Conservation (phyloP, 2,797 vertebrate species). For the Picus viridis region DNA sequence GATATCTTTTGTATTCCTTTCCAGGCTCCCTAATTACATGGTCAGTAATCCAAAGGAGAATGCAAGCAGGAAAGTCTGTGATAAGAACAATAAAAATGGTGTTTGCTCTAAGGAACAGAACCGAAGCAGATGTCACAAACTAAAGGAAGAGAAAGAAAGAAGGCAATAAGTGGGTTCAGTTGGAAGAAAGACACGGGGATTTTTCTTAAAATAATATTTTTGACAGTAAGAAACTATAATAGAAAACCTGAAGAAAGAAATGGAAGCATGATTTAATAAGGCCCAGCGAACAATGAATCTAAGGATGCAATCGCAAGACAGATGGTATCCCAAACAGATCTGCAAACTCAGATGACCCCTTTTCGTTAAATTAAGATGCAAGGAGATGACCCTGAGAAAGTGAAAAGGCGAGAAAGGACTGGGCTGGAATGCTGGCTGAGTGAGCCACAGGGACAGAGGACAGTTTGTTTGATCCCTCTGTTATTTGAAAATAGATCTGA, state of each 20-base stretch:
- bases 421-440: conserved; percentile 19
- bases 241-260: neutral
- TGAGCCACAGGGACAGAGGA: neutral
- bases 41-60: neutral
- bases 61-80: neutral
- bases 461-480: conserved; percentile 2
- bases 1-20: conserved; percentile 7
- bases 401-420: conserved; percentile 13
- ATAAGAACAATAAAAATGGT: neutral
- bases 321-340: conserved; percentile 18
- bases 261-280: neutral
- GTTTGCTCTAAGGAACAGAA: neutral
- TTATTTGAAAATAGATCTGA: conserved; percentile 2
- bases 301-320: neutral
- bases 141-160: neutral
- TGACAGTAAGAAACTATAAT: neutral
- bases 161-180: neutral
- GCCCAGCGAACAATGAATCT: neutral
- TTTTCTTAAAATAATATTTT: neutral
- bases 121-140: neutral
- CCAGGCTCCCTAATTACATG: neutral
- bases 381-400: conserved; percentile 35
- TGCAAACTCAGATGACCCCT: conserved; percentile 29
- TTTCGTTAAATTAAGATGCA: conserved; percentile 6
- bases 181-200: neutral